phyloP scores from a whole-genome alignment of 1,140 invertebrate genomes.

The Drosophila pandora region DNA sequence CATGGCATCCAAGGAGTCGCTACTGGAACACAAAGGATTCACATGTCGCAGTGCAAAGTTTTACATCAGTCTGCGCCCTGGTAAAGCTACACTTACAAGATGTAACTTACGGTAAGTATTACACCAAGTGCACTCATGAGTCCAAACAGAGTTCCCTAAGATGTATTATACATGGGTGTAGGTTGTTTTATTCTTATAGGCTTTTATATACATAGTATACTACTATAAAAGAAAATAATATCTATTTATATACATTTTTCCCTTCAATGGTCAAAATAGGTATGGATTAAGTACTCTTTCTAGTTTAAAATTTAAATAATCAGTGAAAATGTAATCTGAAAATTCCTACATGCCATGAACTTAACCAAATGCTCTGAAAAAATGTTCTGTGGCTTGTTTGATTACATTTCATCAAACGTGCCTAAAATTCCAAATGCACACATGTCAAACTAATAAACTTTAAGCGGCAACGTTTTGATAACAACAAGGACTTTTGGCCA shows the following conservation, averaged over 20 bases:
- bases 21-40: slow-evolving; percentile 40
- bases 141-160: too few relatives aligned
- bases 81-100: slow-evolving; percentile 29
- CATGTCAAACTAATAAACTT: slow-evolving; percentile 73
- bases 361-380: slow-evolving; percentile 15
- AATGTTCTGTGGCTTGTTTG: slow-evolving; percentile 57
- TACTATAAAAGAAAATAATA: too few relatives aligned
- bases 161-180: too few relatives aligned
- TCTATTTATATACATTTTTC: too few relatives aligned
- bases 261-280: too few relatives aligned
- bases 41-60: slow-evolving; percentile 47
- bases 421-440: slow-evolving; percentile 63
- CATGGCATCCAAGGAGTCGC: slow-evolving; percentile 10
- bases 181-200: too few relatives aligned
- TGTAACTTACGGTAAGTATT: slow-evolving; percentile 36
- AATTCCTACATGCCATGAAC: background rate
- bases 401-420: slow-evolving; percentile 72
- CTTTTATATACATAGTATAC: too few relatives aligned
- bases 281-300: too few relatives aligned
- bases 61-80: slow-evolving; percentile 37
- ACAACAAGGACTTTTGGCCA: slow-evolving; percentile 23
- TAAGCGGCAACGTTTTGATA: slow-evolving; percentile 61
- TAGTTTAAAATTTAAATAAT: background rate
- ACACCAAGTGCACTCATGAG: slow-evolving; percentile 31
- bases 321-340: background rate